Evolutionary conservation across 2,797 vertebrate genomes (phyloP), one percentile per base, ranked within the genome.

Genomic region (Ispidina picta): DNA sequence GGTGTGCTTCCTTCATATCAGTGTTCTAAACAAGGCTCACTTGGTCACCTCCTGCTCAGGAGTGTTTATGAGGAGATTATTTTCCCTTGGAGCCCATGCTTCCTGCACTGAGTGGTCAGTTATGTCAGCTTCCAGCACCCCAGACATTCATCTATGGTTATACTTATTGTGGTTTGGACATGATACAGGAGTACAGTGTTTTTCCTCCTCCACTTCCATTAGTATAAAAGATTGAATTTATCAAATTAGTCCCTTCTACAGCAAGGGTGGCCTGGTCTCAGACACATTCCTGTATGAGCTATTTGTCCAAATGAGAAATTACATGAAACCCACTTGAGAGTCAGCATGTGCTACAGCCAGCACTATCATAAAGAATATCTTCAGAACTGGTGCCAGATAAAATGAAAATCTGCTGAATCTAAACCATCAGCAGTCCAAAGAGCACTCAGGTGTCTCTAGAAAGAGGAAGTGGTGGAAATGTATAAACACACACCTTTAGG

Each of bases 61-160:
- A 89, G 92, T 81, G 85, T 95, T 95, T 92, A 95, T 69, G 76
- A 93, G 68, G 56, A 93, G 85, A 89, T 88, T 94, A 89, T 85
- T 89, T 83, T 75, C 89, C 94, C 76, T 77, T 49, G 58, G 89
- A 89, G 91, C 80, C 76, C 52, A 78, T 0, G 1, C 43, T 69
- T 93, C 83, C 89, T 78, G 59, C 59, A 56, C 44, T 63, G 85
- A 83, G 15, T 72, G 76, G 76, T 80, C 85, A 87, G 55, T 21
- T 37, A 55, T 41, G 46, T 46, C 76, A 93, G 73, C 66, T 74
- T 74, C 66, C 70, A 89, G 83, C 46, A 89, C 23, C 87, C 83
- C 16, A 89, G 62, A 83, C 59, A 74, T 72, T 74, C 70, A 71
- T 78, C 83, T 69, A 60, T 74, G 28, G 46, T 31, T 55, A 88